Base-by-base conservation (phyloP, 2,888 invertebrate genomes). In the Gastrophysa polygoni region DNA sequence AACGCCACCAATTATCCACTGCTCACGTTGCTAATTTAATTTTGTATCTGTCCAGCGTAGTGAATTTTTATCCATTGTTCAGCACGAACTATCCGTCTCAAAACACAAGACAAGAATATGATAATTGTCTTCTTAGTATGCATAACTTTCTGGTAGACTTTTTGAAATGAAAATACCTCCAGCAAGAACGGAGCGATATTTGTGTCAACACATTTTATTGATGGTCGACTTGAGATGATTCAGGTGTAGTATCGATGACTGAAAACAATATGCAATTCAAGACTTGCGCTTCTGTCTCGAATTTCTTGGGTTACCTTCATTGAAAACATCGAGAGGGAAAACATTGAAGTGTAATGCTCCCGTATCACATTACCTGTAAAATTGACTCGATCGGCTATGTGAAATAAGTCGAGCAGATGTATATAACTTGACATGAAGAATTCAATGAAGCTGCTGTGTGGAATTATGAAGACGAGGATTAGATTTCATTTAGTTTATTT, bases 221-320 rank as follows among this genome's bases (percentile, higher is more conserved):
- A 16, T 38, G 18, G 14, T 32, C 20, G 14, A 24, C 1, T 24
- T 20, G n/a, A 43, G 20, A 8, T 51, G 32, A 20, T 18, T 21
- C 16, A 1, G 10, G 14, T 16, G 17, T 17, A 16, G 18, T 38
- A 52, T 52, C 16, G 34, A 38, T 52, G 21, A 52, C 52, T 24
- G 8, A 14, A 1, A 21, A 43, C 43, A 54, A 54, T 43, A 11
- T 43, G 54, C 54, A 54, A 54, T 16, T 29, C 6, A 54, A 43
- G 43, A 24, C 10, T n/a, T 24, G 44, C 14, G 38, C 21, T 14
- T 6, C 38, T 38, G 17, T 54, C 24, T 54, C 24, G 1, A 2
- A 34, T 54, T 43, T 43, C 38, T 38, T 24, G 3, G 28, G 43
- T 43, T 54, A 43, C 14, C 21, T 18, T 38, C 52, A 38, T 52